phyloP scores from a whole-genome alignment of 1,140 invertebrate species.

The Yoshiicerus persimilis region DNA sequence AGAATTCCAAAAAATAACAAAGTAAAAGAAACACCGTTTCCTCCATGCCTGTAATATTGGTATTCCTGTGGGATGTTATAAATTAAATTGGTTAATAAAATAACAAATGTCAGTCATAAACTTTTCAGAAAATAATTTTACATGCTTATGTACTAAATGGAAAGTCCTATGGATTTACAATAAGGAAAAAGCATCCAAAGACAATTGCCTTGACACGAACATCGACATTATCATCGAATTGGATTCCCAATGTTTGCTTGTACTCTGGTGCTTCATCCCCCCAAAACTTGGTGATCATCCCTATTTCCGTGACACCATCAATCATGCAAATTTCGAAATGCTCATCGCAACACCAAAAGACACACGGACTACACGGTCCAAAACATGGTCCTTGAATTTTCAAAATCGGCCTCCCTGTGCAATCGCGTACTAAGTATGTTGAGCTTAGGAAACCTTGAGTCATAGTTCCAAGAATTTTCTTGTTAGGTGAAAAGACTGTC shows the following conservation, averaged over 20 bases:
- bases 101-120: too few species aligned
- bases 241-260: not conserved
- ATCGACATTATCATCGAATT: slow-evolving; percentile 11
- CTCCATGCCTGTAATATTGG: slow-evolving; percentile 28
- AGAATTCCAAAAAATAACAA: not conserved
- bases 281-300: slow-evolving; percentile 32
- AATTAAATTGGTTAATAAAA: too few species aligned
- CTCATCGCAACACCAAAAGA: slow-evolving; percentile 40
- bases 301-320: slow-evolving; percentile 35
- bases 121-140: not conserved
- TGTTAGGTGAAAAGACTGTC: not conserved
- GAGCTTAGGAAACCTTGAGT: slow-evolving; percentile 16
- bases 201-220: slow-evolving; percentile 27
- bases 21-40: slow-evolving; percentile 25
- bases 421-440: slow-evolving; percentile 26
- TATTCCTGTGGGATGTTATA: not conserved
- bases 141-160: not conserved
- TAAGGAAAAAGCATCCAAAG: slow-evolving; percentile 30
- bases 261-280: slow-evolving; percentile 8
- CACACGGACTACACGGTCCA: slow-evolving; percentile 26
- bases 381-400: slow-evolving; percentile 42
- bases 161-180: not conserved
- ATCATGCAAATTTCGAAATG: slow-evolving; percentile 35
- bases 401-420: not conserved
- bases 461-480: slow-evolving; percentile 23